Percentiles rank a stretch among this genome's conserved stretches.
Evolutionary conservation across 2,113 vertebrate species (phyloP).

Genomic region (Atlantisia rogersi): DNA sequence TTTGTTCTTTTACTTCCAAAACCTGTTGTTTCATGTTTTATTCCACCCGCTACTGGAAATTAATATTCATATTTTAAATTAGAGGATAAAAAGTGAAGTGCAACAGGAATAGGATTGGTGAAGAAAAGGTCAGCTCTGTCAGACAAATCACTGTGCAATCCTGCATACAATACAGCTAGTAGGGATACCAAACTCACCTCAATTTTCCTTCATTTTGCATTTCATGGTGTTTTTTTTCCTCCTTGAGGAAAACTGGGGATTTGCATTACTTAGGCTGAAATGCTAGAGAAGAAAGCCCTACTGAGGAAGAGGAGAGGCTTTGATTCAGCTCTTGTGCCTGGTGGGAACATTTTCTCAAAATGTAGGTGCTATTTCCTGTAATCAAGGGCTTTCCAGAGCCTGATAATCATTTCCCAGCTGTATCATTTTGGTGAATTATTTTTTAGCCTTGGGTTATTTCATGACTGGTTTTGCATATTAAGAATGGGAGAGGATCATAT

Average conservation of each 20-base stretch:
- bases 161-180: background rate
- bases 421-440: slow-evolving; percentile 63
- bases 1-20: background rate
- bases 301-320: slow-evolving; percentile 44
- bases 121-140: background rate
- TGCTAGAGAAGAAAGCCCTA: slow-evolving; percentile 12
- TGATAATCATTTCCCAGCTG: slow-evolving; percentile 73
- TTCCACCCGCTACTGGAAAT: background rate
- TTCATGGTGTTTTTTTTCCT: background rate
- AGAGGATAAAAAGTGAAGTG: background rate
- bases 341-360: slow-evolving; percentile 72
- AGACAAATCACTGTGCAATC: background rate
- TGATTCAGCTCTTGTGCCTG: slow-evolving; percentile 59
- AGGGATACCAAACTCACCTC: background rate
- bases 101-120: background rate
- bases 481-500: slow-evolving; percentile 66
- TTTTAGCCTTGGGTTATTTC: slow-evolving; percentile 71
- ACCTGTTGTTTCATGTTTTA: background rate
- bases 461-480: slow-evolving; percentile 60
- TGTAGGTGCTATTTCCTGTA: slow-evolving; percentile 76
- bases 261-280: slow-evolving; percentile 42
- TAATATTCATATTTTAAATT: background rate
- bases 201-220: background rate
- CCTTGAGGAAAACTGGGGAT: background rate
- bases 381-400: slow-evolving; percentile 68